phyloP scores from a whole-genome alignment of 23 tunicate genomes.

The Ascidia mentula region DNA sequence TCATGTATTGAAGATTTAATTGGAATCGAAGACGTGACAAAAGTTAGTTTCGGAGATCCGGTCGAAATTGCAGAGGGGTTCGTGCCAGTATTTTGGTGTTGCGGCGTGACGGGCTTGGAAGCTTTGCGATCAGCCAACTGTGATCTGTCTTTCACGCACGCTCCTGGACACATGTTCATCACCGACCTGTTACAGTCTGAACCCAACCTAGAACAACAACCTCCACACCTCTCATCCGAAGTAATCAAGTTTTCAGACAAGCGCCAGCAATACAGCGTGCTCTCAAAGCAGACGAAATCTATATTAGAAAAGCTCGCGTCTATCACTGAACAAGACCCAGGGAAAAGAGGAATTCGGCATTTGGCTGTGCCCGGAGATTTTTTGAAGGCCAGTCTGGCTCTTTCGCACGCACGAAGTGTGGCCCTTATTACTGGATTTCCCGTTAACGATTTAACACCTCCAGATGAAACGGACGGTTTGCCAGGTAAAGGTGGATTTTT shows the following conservation, averaged over 20 bases:
- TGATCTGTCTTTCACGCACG: constrained; percentile 68
- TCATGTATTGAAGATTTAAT: constrained; percentile 12
- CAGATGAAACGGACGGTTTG: constrained; percentile 92
- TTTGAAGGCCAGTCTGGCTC: constrained; percentile 58
- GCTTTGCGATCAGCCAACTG: constrained; percentile 43
- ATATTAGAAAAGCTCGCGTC: constrained; percentile 1
- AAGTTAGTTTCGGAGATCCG: constrained; percentile 25
- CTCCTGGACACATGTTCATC: constrained; percentile 73
- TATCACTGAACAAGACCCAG: constrained; percentile 26
- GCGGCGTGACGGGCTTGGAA: constrained; percentile 71
- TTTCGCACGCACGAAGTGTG: constrained; percentile 64
- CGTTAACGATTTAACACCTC: constrained; percentile 43
- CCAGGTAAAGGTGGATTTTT: too few relatives aligned
- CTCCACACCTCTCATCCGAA: not conserved
- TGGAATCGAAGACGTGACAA: constrained; percentile 13
- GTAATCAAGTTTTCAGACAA: constrained; percentile 30
- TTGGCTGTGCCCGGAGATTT: constrained; percentile 63
- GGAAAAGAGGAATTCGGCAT: constrained; percentile 44
- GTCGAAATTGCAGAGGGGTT: constrained; percentile 35
- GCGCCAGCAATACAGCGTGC: constrained; percentile 20
- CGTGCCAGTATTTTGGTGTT: constrained; percentile 80
- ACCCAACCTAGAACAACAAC: not conserved
- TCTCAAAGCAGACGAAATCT: constrained; percentile 15
- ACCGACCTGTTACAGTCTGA: constrained; percentile 59
- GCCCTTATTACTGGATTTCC: constrained; percentile 86